Percentiles rank a stretch among this genome's conserved stretches.
These are phyloP conservation scores for Indicator indicator DNA, from an alignment of 2,113 vertebrate genomes.

Conservation along the genomic window DNA sequence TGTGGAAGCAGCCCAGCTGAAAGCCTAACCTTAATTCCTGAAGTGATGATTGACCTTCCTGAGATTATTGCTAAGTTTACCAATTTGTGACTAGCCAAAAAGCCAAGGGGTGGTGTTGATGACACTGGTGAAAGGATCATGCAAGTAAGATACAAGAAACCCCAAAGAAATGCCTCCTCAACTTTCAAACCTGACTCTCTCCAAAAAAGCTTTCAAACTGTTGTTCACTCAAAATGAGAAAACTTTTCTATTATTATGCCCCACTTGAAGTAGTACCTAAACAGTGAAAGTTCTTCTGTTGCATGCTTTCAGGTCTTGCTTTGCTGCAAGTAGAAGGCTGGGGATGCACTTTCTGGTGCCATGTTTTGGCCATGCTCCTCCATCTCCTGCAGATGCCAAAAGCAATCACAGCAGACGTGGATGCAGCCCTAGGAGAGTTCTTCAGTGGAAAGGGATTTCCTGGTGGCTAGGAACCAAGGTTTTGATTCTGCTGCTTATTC, in stretches of 20 bases:
- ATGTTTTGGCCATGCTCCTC: neutral
- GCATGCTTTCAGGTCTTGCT: neutral
- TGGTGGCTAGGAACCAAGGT: neutral
- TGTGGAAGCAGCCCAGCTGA: neutral
- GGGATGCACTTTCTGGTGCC: accelerated
- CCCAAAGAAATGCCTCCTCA: neutral
- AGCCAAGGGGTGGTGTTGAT: too few relatives aligned
- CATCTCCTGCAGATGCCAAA: neutral
- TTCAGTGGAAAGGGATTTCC: constrained; percentile 11
- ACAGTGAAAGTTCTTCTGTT: neutral
- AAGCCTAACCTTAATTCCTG: neutral
- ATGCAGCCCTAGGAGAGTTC: neutral
- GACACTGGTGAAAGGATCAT: neutral
- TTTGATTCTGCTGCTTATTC: neutral
- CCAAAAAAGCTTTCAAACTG: neutral
- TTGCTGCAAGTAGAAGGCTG: neutral
- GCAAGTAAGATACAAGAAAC: neutral
- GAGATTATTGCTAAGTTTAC: neutral
- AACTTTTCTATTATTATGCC: neutral
- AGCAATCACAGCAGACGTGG: neutral
- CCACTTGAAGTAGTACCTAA: neutral
- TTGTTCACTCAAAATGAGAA: neutral
- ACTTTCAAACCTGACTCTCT: neutral
- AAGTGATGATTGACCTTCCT: neutral
- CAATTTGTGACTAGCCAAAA: neutral